phyloP scores from a whole-genome alignment of 2,113 vertebrate species.

The Saccopteryx bilineata region DNA sequence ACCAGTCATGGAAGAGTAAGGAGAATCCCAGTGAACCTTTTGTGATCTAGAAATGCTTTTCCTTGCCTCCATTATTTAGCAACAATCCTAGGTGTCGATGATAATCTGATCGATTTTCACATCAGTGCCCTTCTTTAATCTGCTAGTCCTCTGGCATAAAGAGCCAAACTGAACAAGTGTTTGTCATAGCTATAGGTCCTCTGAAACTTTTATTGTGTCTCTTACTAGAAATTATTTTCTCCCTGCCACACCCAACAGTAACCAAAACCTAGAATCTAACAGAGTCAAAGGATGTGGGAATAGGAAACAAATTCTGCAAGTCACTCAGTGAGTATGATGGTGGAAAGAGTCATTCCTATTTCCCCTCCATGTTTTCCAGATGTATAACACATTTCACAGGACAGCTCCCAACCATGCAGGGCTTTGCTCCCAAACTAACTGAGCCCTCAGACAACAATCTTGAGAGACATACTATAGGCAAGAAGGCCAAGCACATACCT shows the following conservation, averaged over 20 bases:
- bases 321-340: not conserved
- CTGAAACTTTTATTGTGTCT: not conserved
- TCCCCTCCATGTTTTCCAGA: not conserved
- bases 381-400: not conserved
- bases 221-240: not conserved
- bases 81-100: not conserved
- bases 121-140: not conserved
- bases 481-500: not conserved
- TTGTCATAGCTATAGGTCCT: not conserved
- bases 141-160: not conserved
- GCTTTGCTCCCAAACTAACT: not conserved
- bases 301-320: not conserved
- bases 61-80: not conserved
- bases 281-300: not conserved
- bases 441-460: not conserved
- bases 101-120: not conserved
- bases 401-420: not conserved
- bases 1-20: not conserved
- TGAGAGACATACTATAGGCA: not conserved
- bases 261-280: not conserved
- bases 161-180: not conserved
- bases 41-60: slow-evolving; percentile 3
- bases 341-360: not conserved
- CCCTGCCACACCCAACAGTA: not conserved
- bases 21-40: not conserved